Evolutionary conservation across 2,888 invertebrate genomes (phyloP), one percentile per base, ranked within the genome.

Genomic region (Tipula helvola): DNA sequence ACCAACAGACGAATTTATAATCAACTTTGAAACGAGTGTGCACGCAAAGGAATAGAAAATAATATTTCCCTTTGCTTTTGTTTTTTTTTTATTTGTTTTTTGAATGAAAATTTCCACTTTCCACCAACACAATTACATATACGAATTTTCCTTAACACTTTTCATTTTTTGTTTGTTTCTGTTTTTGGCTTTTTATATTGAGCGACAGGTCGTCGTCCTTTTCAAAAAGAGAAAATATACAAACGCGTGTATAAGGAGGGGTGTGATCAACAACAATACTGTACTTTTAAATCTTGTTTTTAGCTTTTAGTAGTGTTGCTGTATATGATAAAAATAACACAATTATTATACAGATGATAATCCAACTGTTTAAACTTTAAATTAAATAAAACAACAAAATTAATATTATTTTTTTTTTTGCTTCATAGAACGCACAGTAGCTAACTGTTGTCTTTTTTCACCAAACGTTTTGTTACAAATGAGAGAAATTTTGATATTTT

Each of bases 121-220:
- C 28, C 12, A 71, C 71, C 28, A 71, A 18, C 71, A 71, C 71
- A 71, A 71, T 71, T 28, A 28, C 52, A 52, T 16, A 52, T n/a
- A 44, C 52, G 7, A 16, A 28, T 28, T 71, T 71, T 71, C 71
- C 12, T 71, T 28, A 28, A 71, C 71, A 71, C 71, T 71, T 71
- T 71, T 71, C 28, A 28, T 71, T 71, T 71, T 28, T 16, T 52
- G 52, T 16, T 71, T 52, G 52, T 71, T 71, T 71, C 28, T 10
- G 10, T 71, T 71, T 28, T 16, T 52, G 52, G 52, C 52, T 71
- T 71, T 71, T 12, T 71, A 71, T 71, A 71, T 71, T 12, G 28
- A 71, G 71, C 71, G 71, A 71, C 71, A 71, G 71, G 71, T 71
- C 71, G 71, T 71, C 71, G 71, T 71, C 71, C 71, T 71, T 71